Conservation (phyloP, 2,888 invertebrate species). For the Gymnocheta viridis region DNA sequence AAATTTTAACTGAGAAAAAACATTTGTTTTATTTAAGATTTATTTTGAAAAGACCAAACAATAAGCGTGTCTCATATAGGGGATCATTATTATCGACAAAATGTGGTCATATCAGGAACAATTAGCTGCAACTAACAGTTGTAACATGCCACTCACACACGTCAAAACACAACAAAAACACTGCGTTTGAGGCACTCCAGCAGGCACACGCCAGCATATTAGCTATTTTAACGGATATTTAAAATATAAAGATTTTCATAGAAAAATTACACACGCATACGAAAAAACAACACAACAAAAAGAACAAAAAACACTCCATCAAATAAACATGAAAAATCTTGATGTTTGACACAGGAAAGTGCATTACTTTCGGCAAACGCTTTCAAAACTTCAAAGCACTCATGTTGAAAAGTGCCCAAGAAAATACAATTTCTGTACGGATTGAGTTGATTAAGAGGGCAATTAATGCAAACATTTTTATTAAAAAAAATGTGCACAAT, state of each 20-base stretch:
- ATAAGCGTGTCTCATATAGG: conserved; percentile 52
- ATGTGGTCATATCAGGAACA: conserved; percentile 58
- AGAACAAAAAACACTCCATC: conserved; percentile 11
- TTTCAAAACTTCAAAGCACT: conserved; percentile 45
- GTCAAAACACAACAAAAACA: conserved; percentile 26
- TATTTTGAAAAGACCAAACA: conserved; percentile 25
- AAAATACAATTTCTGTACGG: conserved; percentile 16
- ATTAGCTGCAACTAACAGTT: conserved; percentile 58
- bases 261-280: neutral
- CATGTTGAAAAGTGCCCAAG: conserved; percentile 15
- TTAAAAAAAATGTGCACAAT: conserved; percentile 4
- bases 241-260: conserved; percentile 34
- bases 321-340: conserved; percentile 2
- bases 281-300: neutral
- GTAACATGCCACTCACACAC: conserved; percentile 54
- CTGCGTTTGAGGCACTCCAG: conserved; percentile 30
- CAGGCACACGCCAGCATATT: conserved; percentile 61
- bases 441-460: conserved; percentile 61
- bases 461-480: conserved; percentile 55
- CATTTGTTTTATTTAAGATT: conserved; percentile 41
- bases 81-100: conserved; percentile 57
- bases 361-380: conserved; percentile 47
- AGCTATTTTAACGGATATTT: conserved; percentile 58
- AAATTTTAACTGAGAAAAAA: neutral
- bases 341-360: neutral